Percentiles rank a stretch among this genome's conserved stretches.
phyloP scores from a whole-genome alignment of 2,888 invertebrate species.

The Plagiodera versicolora region DNA sequence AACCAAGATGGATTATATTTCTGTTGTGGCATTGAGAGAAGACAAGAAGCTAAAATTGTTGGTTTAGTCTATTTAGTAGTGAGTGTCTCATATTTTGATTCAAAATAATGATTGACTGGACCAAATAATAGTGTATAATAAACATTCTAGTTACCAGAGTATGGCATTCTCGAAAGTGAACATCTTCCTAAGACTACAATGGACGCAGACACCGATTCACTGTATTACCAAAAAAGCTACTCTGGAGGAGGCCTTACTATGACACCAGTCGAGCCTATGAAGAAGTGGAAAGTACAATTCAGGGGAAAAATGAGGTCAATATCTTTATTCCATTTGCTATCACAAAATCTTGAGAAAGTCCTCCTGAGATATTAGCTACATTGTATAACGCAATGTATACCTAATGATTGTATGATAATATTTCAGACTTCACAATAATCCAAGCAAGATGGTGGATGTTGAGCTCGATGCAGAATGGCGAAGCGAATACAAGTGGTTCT shows the following conservation, averaged over 20 bases:
- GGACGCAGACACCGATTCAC: conserved; percentile 53
- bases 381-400: too few species aligned
- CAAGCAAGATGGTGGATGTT: conserved; percentile 59
- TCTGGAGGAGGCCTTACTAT: conserved; percentile 72
- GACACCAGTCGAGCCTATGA: conserved; percentile 71
- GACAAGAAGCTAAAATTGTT: conserved; percentile 67
- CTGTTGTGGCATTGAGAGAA: conserved; percentile 67
- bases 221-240: conserved; percentile 58
- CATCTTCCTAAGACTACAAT: conserved; percentile 71
- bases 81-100: conserved; percentile 43
- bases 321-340: conserved; percentile 15
- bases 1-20: conserved; percentile 66
- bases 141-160: conserved; percentile 61
- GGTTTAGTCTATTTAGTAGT: conserved; percentile 69
- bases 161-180: conserved; percentile 69
- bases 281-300: conserved; percentile 70
- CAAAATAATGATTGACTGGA: too few species aligned
- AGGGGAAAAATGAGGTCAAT: conserved; percentile 67
- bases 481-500: conserved; percentile 64
- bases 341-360: not conserved
- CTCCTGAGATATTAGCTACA: too few species aligned
- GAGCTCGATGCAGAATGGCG: conserved; percentile 66
- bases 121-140: not conserved
- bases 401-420: too few species aligned
- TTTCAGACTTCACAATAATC: conserved; percentile 57